Base-by-base conservation (phyloP, 2,113 vertebrate species). In the Vidua macroura region DNA sequence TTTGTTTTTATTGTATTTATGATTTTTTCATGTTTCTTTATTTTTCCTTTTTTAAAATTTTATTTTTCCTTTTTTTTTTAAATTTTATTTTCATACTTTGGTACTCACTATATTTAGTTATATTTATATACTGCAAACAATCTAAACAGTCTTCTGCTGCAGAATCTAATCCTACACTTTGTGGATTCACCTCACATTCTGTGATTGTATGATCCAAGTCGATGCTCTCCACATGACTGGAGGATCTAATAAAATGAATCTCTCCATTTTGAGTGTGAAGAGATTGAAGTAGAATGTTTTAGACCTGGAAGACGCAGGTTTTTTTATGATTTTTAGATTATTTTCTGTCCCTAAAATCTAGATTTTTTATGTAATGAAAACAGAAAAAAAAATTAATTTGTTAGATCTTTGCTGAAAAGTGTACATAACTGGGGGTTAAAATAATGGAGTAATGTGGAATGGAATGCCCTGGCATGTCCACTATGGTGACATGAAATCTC, bases 381-480 rank as follows among this genome's bases (percentile, higher is more conserved):
- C 11, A 19, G 0, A 46, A 68, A 75, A 78, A 78, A 74, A 70
- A 86, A 5, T 8, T 16, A 55, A 20, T 27, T 67, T 86, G 1
- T 37, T 48, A 60, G 31, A 41, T 28, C 11, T 41, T 56, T 7
- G 0, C 2, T 83, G 53, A 23, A 64, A 92, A 31, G 11, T 2
- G 0, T 48, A 3, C 33, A 9, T 51, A 44, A 55, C 9, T 44
- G 27, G 53, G 18, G 1, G 4, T 39, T 33, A 83, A 83, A 88
- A 72, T 35, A 7, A 44, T 19, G 7, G 43, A 58, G 5, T 44
- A 73, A 82, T n/a, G 24, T 83, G 48, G n/a, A 80, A 16, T 48
- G 41, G 66, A 75, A 82, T 41, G 11, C 17, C 12, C 15, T 48
- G 15, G 3, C 0, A 0, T 15, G 10, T 69, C 41, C 37, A 18